Base-by-base conservation (phyloP, 2,113 vertebrate genomes). In the Mus pahari region DNA sequence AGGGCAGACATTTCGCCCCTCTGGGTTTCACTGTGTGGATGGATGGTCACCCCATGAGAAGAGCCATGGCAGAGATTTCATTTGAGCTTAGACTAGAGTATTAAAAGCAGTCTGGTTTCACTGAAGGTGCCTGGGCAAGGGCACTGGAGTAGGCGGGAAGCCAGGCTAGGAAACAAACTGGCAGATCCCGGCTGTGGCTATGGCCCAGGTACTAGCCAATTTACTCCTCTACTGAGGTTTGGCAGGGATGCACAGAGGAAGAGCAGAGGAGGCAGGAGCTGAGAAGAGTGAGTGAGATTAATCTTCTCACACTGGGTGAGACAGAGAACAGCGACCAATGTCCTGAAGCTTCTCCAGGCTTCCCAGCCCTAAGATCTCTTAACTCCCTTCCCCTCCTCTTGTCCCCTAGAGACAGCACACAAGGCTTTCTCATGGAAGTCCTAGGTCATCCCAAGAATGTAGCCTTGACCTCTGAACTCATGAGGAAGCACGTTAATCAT, bases 401-500 rank as follows among this genome's bases (percentile, higher is more conserved):
- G 53, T 3, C 24, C 19, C 8, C 28, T 82, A 42, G 70, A 86
- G 45, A 92, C 5, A 78, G n/a, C 22, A 86, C 2, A 4, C 2
- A 9, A 94, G 14, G 75, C 7, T 90, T 53, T 89, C 36, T 68
- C 1, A 50, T 39, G 77, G 71, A 68, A 92, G 53, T 78, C 36
- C 42, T 73, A 58, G 55, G 74, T 73, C 79, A 94, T 19, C 28
- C 86, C 7, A 50, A 66, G 64, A 96, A 96, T 79, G 74, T 20
- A 88, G 64, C 36, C 78, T 31, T 93, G 92, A 79, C 77, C 87
- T 91, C 79, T 20, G 33, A 86, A 77, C 20, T 64, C 83, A 66
- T 42, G 31, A 87, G 62, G 53, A 94, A 88, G 71, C 86, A 87
- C 92, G n/a, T 71, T 93, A 73, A 81, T 90, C 78, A 75, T 3